Conservation (phyloP, 2,113 vertebrate species). For the Eulemur macaco region DNA sequence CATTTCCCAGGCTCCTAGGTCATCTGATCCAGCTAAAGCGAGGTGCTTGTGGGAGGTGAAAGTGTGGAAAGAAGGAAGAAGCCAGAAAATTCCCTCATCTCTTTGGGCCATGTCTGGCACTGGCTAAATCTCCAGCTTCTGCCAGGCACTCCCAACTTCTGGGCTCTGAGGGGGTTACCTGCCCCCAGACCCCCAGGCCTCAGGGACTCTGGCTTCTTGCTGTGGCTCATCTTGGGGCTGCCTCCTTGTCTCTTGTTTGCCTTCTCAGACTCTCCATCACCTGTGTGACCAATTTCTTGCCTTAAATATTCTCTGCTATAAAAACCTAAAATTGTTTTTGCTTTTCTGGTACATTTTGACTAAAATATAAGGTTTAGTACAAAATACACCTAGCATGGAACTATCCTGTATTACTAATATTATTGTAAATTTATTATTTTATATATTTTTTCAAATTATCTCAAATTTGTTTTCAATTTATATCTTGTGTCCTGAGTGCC, state of each 20-base stretch:
- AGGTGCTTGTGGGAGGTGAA: neutral
- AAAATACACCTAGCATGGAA: neutral
- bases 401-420: neutral
- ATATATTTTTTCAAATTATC: neutral
- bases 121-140: neutral
- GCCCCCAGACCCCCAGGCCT: fast-evolving
- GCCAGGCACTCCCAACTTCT: neutral
- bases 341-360: slow-evolving; percentile 1
- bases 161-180: neutral
- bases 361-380: neutral
- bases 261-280: neutral
- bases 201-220: neutral
- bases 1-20: neutral
- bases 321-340: neutral
- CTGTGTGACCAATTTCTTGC: neutral
- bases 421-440: neutral
- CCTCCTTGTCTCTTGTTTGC: neutral
- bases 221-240: neutral
- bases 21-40: neutral
- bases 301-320: neutral
- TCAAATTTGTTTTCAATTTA: neutral
- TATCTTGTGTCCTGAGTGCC: neutral
- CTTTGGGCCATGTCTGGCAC: fast-evolving
- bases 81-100: neutral
- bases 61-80: neutral